Percentiles rank a stretch among this genome's conserved stretches.
These are phyloP conservation scores for Acronicta aceris DNA, from an alignment of 2,888 invertebrate genomes.

Conservation along the genomic window DNA sequence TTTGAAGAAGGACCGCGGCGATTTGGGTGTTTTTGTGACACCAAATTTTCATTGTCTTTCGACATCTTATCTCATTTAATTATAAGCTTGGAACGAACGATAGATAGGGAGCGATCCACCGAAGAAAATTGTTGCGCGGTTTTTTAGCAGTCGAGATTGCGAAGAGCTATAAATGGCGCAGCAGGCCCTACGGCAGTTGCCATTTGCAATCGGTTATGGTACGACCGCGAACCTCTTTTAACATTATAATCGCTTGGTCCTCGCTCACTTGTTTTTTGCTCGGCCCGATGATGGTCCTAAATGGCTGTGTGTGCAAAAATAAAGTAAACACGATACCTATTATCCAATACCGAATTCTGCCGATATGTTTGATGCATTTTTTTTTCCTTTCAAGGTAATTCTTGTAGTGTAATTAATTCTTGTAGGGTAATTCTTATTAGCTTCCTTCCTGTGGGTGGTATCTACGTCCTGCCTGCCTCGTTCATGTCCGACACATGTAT, in stretches of 20 bases:
- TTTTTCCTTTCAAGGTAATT: slow-evolving; percentile 10
- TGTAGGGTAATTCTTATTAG: slow-evolving; percentile 45
- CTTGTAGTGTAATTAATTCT: too few relatives aligned
- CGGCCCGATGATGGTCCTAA: slow-evolving; percentile 73
- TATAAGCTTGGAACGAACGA: slow-evolving; percentile 69
- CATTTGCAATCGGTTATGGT: slow-evolving; percentile 89
- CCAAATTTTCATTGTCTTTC: slow-evolving; percentile 67
- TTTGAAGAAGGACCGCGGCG: slow-evolving; percentile 68
- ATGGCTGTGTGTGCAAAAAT: slow-evolving; percentile 73
- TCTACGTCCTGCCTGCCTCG: not conserved
- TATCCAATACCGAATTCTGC: slow-evolving; percentile 45
- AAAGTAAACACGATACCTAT: slow-evolving; percentile 62
- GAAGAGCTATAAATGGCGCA: slow-evolving; percentile 85
- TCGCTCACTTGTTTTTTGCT: slow-evolving; percentile 79
- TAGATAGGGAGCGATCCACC: slow-evolving; percentile 76
- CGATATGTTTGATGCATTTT: slow-evolving; percentile 4
- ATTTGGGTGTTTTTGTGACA: slow-evolving; percentile 66
- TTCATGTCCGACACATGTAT: slow-evolving; percentile 32
- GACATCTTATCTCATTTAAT: slow-evolving; percentile 72
- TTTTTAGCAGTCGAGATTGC: slow-evolving; percentile 86
- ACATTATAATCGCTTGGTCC: slow-evolving; percentile 86
- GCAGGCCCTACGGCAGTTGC: slow-evolving; percentile 83
- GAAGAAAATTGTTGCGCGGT: slow-evolving; percentile 81
- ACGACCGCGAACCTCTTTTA: slow-evolving; percentile 87
- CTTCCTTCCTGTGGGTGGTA: slow-evolving; percentile 59